These are phyloP conservation scores for Microcebus murinus DNA, from an alignment of 2,113 vertebrate species.

Conservation along the genomic window DNA sequence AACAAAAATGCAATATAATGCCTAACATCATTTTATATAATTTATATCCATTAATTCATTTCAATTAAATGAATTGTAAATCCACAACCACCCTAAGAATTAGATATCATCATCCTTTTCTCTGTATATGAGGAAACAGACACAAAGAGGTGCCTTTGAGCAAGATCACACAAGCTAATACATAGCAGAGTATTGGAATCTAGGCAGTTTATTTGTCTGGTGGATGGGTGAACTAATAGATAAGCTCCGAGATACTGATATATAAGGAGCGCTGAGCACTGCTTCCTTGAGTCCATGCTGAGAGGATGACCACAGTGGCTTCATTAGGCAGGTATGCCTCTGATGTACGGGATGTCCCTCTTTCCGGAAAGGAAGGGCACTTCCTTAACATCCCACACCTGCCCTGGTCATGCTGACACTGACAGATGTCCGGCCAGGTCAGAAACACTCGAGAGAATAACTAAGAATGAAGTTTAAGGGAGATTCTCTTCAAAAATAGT, in stretches of 20 bases:
- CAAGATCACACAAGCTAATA: not conserved
- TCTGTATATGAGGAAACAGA: not conserved
- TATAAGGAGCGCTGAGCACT: not conserved
- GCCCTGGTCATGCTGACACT: too few relatives aligned
- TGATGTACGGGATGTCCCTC: too few relatives aligned
- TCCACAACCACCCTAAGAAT: not conserved
- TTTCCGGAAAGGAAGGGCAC: not conserved
- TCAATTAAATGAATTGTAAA: too few relatives aligned
- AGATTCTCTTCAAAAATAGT: not conserved
- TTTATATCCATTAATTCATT: not conserved
- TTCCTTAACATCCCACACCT: not conserved
- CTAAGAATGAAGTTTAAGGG: not conserved
- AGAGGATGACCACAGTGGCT: not conserved
- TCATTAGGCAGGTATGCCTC: accelerated
- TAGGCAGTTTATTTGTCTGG: not conserved
- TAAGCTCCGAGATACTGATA: not conserved
- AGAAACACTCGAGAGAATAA: not conserved
- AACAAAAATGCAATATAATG: not conserved
- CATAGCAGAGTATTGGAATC: not conserved
- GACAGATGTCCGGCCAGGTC: not conserved
- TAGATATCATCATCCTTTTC: not conserved
- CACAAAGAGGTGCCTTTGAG: not conserved
- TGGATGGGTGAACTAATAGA: not conserved
- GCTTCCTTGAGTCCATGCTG: not conserved
- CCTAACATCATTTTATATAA: not conserved